These are phyloP conservation scores for Drosophila leontia DNA, from an alignment of 1,140 invertebrate genomes.

Conservation along the genomic window DNA sequence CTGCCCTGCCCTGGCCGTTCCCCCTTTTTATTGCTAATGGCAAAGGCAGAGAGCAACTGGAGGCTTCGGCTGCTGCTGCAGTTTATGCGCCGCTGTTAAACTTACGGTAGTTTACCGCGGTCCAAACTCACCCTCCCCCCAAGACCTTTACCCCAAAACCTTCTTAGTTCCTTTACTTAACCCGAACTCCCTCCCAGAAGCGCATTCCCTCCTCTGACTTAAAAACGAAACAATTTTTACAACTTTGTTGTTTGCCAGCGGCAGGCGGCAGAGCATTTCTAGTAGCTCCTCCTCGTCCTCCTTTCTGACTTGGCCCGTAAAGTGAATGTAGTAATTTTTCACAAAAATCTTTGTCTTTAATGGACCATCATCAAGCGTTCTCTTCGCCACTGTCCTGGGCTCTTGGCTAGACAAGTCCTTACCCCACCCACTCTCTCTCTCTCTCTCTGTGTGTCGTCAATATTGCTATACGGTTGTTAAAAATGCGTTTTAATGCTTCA, in stretches of 20 bases:
- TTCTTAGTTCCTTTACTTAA: not conserved
- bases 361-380: constrained; percentile 81
- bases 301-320: constrained; percentile 34
- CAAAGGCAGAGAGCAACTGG: constrained; percentile 24
- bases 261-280: constrained; percentile 73
- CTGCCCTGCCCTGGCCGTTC: constrained; percentile 4
- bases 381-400: constrained; percentile 24
- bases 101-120: constrained; percentile 76
- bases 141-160: not conserved
- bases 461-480: constrained; percentile 81
- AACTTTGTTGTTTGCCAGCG: constrained; percentile 83
- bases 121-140: not conserved
- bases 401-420: constrained; percentile 41
- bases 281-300: constrained; percentile 32
- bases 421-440: not conserved
- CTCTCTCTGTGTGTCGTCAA: constrained; percentile 49
- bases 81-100: constrained; percentile 79
- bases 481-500: constrained; percentile 85
- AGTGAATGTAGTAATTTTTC: constrained; percentile 80
- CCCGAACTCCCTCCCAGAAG: not conserved
- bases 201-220: constrained; percentile 37
- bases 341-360: constrained; percentile 84
- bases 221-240: constrained; percentile 84
- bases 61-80: constrained; percentile 49
- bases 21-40: constrained; percentile 79